Base-by-base conservation (phyloP, 2,888 invertebrate species). In the Baccha elongata region DNA sequence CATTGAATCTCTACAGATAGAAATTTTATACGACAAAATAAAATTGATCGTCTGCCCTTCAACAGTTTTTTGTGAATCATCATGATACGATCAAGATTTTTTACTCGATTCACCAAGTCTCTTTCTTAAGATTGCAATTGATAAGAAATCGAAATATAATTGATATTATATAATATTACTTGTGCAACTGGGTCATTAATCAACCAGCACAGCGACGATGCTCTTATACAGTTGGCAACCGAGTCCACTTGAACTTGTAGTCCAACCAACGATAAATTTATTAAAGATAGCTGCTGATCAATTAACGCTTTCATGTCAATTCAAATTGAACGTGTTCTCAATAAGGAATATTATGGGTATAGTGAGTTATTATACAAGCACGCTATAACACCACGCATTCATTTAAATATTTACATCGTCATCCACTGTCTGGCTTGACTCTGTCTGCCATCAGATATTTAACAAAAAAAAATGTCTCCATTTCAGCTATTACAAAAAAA, bases 231-330 rank as follows among this genome's bases (percentile, higher is more conserved):
- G 62, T 10, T 37, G 40, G 37, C 65, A 58, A 52, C 35, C 48
- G 21, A 67, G 72, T 78, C 58, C 72, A 65, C 78, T 78, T 78
- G 78, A 78, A 78, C 78, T 78, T 78, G 78, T 60, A 71, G 53
- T 73, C 73, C 69, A 69, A n/a, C 29, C 62, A 68, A 52, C 40
- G 52, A 68, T 67, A 44, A 32, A 75, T 68, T 68, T 62, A 79
- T 62, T 68, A 68, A 55, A 42, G 35, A 44, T 50, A 44, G 17
- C 69, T 76, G 46, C 48, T 55, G 74, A 69, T 74, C 74, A 74
- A 74, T 80, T 74, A 69, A 74, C 74, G 32, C 80, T 80, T 69
- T 74, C 21, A 13, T 80, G 64, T 80, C 80, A 79, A 79, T 68
- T 55, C 55, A 7, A 55, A 64, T 44, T 37, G 68, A 68, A 69